Base-by-base conservation (phyloP, 2,888 invertebrate genomes). In the Hofmannophila pseudospretella region DNA sequence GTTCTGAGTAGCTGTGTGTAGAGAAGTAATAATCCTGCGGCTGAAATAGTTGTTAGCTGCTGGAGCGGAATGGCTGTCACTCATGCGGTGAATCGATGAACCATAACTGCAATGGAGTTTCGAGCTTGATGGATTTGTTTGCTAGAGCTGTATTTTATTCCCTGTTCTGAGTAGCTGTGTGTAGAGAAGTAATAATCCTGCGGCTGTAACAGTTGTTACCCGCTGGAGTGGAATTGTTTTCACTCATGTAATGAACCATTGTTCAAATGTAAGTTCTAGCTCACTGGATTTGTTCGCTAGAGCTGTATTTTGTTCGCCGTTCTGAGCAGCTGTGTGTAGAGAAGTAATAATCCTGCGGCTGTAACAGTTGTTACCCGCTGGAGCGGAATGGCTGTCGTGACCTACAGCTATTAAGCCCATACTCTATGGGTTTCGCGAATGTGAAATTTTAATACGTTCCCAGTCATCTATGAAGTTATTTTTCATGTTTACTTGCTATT, bases 141-240 rank as follows among this genome's bases (percentile, higher is more conserved):
- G n/a, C n/a, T n/a, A n/a, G n/a, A n/a, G n/a, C n/a, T n/a, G n/a
- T n/a, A n/a, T 9, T 4, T 2, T 9, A 43, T 26, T 40, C 3
- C 8, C 23, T 10, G 29, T 13, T 7, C 23, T 29, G 2, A 3
- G 5, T 0, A 4, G 10, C 56, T 16, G 49, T 60, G 44, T 56
- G 54, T 62, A 33, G 32, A 7, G 7, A 23, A 48, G 50, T 47
- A 54, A 58, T 66, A 60, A 51, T 42, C 59, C 49, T 57, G 27
- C 50, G 58, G 54, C 50, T 49, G 58, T 55, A 67, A 63, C 70
- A 68, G 65, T 62, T 68, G 67, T 50, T 32, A 47, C 30, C 43
- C 38, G 49, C 52, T 54, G 10, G n/a, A 26, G 26, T 44, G 40
- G 45, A 47, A 51, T 51, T 47, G 49, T 39, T 63, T 42, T 42